phyloP scores from a whole-genome alignment of 2,113 vertebrate species.

The Catharus minimus region DNA sequence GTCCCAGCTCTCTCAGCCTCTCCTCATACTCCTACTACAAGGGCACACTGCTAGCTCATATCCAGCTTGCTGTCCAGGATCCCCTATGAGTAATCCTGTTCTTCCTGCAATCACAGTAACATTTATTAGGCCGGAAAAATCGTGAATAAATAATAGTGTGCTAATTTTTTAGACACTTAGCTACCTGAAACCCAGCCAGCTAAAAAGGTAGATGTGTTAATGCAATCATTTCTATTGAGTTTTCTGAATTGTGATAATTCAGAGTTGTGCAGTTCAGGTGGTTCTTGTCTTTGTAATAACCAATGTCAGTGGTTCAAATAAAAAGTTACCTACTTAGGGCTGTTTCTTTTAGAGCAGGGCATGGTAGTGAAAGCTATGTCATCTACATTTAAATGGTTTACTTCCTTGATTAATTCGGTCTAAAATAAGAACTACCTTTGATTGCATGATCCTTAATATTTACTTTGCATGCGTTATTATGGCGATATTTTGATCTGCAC shows the following conservation, averaged over 20 bases:
- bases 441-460: not conserved
- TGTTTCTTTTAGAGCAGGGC: not conserved
- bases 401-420: not conserved
- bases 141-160: not conserved
- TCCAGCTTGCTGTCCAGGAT: not conserved
- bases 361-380: not conserved
- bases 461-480: not conserved
- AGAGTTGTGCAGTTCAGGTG: not conserved
- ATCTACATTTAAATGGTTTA: constrained; percentile 18
- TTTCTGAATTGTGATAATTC: not conserved
- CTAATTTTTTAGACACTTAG: not conserved
- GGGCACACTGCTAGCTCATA: not conserved
- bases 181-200: not conserved
- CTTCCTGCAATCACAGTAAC: not conserved
- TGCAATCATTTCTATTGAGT: constrained; percentile 18
- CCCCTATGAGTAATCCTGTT: not conserved
- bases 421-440: not conserved
- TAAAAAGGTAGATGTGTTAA: not conserved
- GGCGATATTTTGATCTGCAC: not conserved
- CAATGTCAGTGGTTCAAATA: not conserved
- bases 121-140: not conserved
- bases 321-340: not conserved
- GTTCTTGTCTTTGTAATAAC: not conserved
- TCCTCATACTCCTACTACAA: not conserved
- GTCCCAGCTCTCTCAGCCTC: not conserved